phyloP scores from a whole-genome alignment of 2,113 vertebrate genomes.

The Neolamprologus modestus region DNA sequence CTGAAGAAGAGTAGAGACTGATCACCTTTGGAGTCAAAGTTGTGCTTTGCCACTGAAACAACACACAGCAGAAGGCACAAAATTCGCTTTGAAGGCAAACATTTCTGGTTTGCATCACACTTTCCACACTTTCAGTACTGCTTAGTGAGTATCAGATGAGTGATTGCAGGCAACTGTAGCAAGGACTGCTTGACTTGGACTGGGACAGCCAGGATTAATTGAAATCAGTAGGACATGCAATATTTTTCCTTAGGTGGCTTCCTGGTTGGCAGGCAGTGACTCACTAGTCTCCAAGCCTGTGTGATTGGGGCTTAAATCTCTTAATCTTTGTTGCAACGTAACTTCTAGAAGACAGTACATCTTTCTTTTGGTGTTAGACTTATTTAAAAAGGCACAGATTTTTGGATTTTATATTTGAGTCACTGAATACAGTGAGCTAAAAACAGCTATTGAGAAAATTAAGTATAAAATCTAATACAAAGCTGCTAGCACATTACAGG shows the following conservation, averaged over 20 bases:
- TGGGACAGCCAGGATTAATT: background rate
- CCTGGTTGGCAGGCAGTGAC: background rate
- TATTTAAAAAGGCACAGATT: background rate
- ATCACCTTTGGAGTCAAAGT: background rate
- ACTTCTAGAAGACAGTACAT: background rate
- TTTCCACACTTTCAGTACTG: background rate
- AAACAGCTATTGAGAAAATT: background rate
- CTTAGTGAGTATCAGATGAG: background rate
- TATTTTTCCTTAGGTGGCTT: background rate
- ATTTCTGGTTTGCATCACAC: background rate
- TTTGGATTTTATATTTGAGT: background rate
- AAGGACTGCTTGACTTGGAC: background rate
- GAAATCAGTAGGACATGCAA: background rate
- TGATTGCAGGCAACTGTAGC: background rate
- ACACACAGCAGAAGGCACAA: background rate
- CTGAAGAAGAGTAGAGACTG: background rate
- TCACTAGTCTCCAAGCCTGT: background rate
- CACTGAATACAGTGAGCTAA: background rate
- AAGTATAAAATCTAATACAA: background rate
- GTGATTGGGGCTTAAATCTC: background rate
- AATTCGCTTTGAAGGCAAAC: background rate
- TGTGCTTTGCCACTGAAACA: background rate
- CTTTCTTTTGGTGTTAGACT: background rate
- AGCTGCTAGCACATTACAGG: background rate
- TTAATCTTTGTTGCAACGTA: background rate